Percentiles rank a stretch among this genome's conserved stretches.
phyloP scores from a whole-genome alignment of 2,113 vertebrate genomes.

The Ophthalmolycus amberensis region DNA sequence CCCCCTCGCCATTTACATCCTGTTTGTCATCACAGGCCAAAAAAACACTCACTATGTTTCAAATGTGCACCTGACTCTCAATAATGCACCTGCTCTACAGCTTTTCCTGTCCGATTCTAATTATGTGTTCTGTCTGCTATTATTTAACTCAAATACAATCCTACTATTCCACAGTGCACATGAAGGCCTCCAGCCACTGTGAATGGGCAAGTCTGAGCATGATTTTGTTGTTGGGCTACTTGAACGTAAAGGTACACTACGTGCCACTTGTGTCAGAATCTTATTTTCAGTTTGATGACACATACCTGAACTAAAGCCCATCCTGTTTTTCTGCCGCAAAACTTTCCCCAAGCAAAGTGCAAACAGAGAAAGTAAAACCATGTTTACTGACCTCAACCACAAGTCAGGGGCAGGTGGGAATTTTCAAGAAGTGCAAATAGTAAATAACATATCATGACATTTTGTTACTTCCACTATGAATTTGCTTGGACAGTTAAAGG shows the following conservation, averaged over 20 bases:
- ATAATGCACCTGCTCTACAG: neutral
- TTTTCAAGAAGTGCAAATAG: slow-evolving; percentile 50
- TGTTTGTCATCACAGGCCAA: neutral
- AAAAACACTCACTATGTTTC: neutral
- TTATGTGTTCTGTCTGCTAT: neutral
- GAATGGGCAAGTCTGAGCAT: neutral
- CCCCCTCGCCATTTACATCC: neutral
- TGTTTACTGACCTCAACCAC: slow-evolving; percentile 49
- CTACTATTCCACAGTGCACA: neutral
- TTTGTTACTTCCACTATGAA: slow-evolving; percentile 1
- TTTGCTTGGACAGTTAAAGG: neutral
- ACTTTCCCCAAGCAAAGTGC: slow-evolving; percentile 68
- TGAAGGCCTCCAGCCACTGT: neutral
- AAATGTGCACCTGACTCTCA: neutral
- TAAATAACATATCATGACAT: slow-evolving; percentile 41
- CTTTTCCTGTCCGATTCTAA: slow-evolving; percentile 1
- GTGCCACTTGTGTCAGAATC: neutral
- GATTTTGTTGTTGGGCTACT: slow-evolving; percentile 3
- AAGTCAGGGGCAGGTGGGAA: slow-evolving; percentile 36
- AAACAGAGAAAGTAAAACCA: slow-evolving; percentile 64
- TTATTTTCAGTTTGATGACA: slow-evolving; percentile 53
- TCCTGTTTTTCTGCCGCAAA: slow-evolving; percentile 68
- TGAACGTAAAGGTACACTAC: slow-evolving; percentile 7
- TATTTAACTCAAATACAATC: neutral
- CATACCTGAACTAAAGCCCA: slow-evolving; percentile 62